Conservation (phyloP, 2,888 invertebrate genomes). For the Sericinus montela region DNA sequence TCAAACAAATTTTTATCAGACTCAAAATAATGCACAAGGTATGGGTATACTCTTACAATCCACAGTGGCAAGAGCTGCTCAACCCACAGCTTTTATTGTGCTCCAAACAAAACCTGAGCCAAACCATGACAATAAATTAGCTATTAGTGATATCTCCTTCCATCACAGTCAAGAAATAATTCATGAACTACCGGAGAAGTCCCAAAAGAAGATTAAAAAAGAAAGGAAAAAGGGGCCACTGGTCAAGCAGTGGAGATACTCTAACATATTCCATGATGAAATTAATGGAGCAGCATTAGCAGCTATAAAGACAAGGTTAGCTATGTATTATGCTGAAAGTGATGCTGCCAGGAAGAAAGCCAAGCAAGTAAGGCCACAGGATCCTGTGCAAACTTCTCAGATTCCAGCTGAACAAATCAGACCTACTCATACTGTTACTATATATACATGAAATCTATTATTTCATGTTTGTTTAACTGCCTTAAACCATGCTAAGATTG, state of each 20-base stretch:
- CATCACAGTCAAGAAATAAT: conserved; percentile 39
- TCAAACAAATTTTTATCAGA: conserved; percentile 66
- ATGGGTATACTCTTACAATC: conserved; percentile 69
- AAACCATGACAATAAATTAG: conserved; percentile 46
- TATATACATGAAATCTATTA: conserved; percentile 46
- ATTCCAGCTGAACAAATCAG: conserved; percentile 43
- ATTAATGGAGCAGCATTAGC: conserved; percentile 73
- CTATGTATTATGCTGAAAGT: conserved; percentile 75
- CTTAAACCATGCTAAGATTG: conserved; percentile 16
- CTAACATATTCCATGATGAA: conserved; percentile 78
- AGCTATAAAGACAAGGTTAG: conserved; percentile 73
- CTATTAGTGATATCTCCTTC: conserved; percentile 45
- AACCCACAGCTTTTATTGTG: conserved; percentile 65
- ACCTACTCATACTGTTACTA: conserved; percentile 64
- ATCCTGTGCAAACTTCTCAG: conserved; percentile 43
- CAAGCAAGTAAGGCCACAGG: conserved; percentile 56
- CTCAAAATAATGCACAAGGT: conserved; percentile 59
- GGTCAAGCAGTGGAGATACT: conserved; percentile 78
- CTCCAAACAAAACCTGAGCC: conserved; percentile 66
- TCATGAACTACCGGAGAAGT: conserved; percentile 34
- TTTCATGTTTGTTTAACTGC: conserved; percentile 1
- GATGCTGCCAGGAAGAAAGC: conserved; percentile 71
- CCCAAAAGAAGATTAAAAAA: conserved; percentile 57
- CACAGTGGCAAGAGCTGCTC: conserved; percentile 51
- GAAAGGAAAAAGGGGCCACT: conserved; percentile 66